Percentiles rank a stretch among this genome's conserved stretches.
Evolutionary conservation across 2,888 invertebrate species (phyloP).

Genomic region (Allolobophora icterica): DNA sequence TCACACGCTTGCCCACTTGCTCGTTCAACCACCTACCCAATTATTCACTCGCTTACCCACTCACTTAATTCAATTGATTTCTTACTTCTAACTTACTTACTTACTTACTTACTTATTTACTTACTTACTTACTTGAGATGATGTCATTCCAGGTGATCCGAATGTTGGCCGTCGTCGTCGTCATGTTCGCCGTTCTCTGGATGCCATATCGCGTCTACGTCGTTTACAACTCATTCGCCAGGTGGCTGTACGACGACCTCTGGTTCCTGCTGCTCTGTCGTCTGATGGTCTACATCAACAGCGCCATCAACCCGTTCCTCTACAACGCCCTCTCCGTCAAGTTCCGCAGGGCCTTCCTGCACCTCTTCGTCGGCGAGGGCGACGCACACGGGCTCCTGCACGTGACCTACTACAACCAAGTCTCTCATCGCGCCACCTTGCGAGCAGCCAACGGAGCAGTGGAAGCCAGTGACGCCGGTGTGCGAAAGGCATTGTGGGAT

Average conservation of each 20-base stretch:
- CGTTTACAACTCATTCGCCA: conserved; percentile 72
- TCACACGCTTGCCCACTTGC: no score
- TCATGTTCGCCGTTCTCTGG: conserved; percentile 72
- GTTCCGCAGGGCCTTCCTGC: conserved; percentile 71
- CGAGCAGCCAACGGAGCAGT: neutral
- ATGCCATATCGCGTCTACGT: conserved; percentile 72
- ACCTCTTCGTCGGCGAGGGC: conserved; percentile 64
- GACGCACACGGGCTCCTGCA: neutral
- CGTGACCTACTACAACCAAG: neutral
- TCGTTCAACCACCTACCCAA: no score
- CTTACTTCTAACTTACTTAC: neutral
- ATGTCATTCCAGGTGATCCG: conserved; percentile 69
- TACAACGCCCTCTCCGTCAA: conserved; percentile 73
- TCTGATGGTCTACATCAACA: conserved; percentile 72
- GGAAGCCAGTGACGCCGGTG: neutral
- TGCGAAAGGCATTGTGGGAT: neutral
- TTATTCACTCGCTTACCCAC: no score
- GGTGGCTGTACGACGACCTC: conserved; percentile 67
- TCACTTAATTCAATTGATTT: no score
- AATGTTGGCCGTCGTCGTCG: conserved; percentile 72
- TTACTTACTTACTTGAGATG: neutral
- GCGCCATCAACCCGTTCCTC: conserved; percentile 73
- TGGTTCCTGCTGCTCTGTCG: conserved; percentile 73
- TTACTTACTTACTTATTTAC: neutral
- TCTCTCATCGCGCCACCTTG: neutral